Evolutionary conservation across 1,140 invertebrate species (phyloP), one percentile per base, ranked within the genome.

Genomic region (Bombus polaris): DNA sequence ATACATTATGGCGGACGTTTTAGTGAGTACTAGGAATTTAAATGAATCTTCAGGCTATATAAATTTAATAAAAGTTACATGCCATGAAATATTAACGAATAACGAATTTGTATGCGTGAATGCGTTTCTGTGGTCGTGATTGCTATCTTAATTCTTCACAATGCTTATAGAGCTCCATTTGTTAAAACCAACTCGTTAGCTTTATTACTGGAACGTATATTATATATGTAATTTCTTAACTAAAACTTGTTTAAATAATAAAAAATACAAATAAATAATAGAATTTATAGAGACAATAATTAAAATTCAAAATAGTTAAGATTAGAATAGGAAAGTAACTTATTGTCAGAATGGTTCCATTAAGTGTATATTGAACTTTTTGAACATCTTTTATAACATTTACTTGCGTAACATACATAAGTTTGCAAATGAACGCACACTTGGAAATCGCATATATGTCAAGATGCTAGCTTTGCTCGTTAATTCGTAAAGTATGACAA

Each of bases 311-410:
- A 22, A 37, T 9, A 12, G 35, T 3, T 25, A 12, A 2, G 15
- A 10, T 35, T 62, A 32, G n/a, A 39, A 35, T 53, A 37, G 12
- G 47, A 53, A 47, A 62, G 32, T 37, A 47, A 73, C 35, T 70
- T 22, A 2, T 8, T 53, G 47, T 53, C 42, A 15, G 9, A 73
- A 57, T 53, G 9, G 22, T 85, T 74, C 44, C 59, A 66, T 81
- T 66, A 85, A 74, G 18, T 85, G 37, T 81, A 81, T 74, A 85
- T 85, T 85, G 78, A 85, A 80, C 28, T 62, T n/a, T 81, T 85
- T 66, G 68, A 85, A 85, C 59, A 81, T 85, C 37, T 65, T 81
- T 66, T 35, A 25, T 81, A 74, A 85, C 78, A 85, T 81, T 81
- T 85, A 85, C 37, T 79, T 79, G 78, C 44, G 9, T 71, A 71